A percentile compares a stretch with the other conserved stretches of the same genome.
Evolutionary conservation across 2,113 vertebrate species (phyloP).

Genomic region (Sporophila hypoxantha): DNA sequence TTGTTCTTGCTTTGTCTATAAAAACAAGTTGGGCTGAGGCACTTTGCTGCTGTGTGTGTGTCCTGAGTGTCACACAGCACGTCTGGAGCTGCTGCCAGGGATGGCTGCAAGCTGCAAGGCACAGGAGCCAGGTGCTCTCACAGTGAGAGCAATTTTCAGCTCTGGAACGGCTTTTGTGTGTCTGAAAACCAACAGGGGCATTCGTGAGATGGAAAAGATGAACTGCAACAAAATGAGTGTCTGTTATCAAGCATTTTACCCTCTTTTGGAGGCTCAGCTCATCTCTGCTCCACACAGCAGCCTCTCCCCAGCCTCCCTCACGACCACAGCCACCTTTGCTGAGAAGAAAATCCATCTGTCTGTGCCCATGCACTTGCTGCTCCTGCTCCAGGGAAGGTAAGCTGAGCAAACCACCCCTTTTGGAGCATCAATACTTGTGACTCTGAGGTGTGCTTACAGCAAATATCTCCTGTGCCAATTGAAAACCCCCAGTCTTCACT

Average conservation of each 20-base stretch:
- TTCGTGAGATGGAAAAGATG: not conserved
- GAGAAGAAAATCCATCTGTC: not conserved
- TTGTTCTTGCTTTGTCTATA: not conserved
- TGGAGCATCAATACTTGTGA: not conserved
- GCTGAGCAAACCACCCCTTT: not conserved
- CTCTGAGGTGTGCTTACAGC: not conserved
- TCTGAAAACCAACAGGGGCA: not conserved
- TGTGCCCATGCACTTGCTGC: fast-evolving
- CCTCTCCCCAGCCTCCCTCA: fast-evolving
- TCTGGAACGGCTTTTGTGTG: not conserved
- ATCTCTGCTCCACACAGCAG: not conserved
- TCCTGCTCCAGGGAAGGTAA: not conserved
- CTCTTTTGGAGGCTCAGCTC: fast-evolving
- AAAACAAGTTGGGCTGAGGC: not conserved
- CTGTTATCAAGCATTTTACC: not conserved
- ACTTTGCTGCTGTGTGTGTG: not conserved
- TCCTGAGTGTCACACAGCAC: not conserved
- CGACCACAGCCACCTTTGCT: not conserved
- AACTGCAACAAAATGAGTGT: not conserved
- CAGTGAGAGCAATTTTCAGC: not conserved
- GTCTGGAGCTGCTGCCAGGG: not conserved
- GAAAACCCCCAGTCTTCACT: not conserved
- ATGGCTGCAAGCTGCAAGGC: not conserved
- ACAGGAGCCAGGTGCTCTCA: not conserved
- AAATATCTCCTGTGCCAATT: not conserved